These are phyloP conservation scores for Drosophila bipectinata DNA, from an alignment of 1,140 invertebrate species.

Conservation along the genomic window DNA sequence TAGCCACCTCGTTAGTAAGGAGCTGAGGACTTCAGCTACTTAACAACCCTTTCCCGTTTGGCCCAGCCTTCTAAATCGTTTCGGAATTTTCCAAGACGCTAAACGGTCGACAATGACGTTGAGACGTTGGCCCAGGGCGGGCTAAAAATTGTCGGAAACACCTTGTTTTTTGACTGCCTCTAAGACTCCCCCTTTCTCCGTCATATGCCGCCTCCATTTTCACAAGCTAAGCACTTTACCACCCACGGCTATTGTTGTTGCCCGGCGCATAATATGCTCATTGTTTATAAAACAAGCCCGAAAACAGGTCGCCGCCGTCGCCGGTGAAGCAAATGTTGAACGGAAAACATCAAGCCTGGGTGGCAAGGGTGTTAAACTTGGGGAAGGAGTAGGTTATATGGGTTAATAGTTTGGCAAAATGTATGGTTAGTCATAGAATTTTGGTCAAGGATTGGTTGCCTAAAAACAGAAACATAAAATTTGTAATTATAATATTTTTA, in stretches of 20 bases:
- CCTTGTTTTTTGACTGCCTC: slow-evolving; percentile 61
- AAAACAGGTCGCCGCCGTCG: slow-evolving; percentile 54
- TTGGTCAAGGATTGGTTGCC: neutral
- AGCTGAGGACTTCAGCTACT: slow-evolving; percentile 33
- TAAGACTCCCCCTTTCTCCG: neutral
- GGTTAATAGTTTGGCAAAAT: slow-evolving; percentile 23
- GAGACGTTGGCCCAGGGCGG: slow-evolving; percentile 38
- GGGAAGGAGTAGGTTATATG: neutral
- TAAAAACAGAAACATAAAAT: neutral
- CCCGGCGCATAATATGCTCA: slow-evolving; percentile 63
- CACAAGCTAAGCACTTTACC: slow-evolving; percentile 8
- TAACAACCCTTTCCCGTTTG: slow-evolving; percentile 21
- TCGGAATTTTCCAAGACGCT: slow-evolving; percentile 47
- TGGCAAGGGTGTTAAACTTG: neutral
- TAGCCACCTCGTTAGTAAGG: neutral
- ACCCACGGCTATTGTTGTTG: slow-evolving; percentile 45
- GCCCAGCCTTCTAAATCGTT: slow-evolving; percentile 24
- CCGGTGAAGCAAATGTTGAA: slow-evolving; percentile 37
- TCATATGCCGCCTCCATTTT: neutral
- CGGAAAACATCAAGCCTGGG: slow-evolving; percentile 24
- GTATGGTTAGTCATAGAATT: neutral
- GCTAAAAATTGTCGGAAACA: slow-evolving; percentile 61
- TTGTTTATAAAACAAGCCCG: slow-evolving; percentile 74
- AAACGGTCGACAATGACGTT: slow-evolving; percentile 52
- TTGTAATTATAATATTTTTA: no score